phyloP scores from a whole-genome alignment of 2,888 invertebrate genomes.

The Aphodius granarius region DNA sequence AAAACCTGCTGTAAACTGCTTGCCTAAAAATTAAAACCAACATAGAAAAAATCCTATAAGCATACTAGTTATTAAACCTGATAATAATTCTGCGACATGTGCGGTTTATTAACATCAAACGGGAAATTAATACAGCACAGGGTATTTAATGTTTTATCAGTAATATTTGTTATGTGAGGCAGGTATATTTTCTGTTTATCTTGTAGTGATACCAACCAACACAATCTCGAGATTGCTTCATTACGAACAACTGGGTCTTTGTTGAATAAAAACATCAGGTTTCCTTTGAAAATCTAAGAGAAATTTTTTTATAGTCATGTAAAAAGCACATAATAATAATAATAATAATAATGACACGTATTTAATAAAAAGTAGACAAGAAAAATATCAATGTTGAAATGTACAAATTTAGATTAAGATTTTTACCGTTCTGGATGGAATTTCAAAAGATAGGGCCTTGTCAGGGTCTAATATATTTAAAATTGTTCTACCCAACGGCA shows the following conservation, averaged over 20 bases:
- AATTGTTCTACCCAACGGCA: slow-evolving; percentile 60
- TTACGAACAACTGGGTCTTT: slow-evolving; percentile 51
- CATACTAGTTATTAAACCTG: slow-evolving; percentile 42
- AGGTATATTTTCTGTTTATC: slow-evolving; percentile 51
- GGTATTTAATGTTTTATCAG: slow-evolving; percentile 54
- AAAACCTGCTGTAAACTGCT: slow-evolving; percentile 55
- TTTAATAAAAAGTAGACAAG: no score
- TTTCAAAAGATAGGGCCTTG: slow-evolving; percentile 60
- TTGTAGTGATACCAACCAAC: slow-evolving; percentile 57
- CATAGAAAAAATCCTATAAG: not conserved
- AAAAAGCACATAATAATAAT: no score
- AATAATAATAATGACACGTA: no score
- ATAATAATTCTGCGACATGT: slow-evolving; percentile 49
- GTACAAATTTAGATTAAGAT: not conserved
- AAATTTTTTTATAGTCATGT: not conserved
- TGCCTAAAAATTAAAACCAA: slow-evolving; percentile 46
- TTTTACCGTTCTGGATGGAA: slow-evolving; percentile 59
- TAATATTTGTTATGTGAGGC: slow-evolving; percentile 55
- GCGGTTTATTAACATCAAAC: slow-evolving; percentile 46
- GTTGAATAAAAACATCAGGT: slow-evolving; percentile 56
- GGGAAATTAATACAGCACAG: slow-evolving; percentile 50
- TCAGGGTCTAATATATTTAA: slow-evolving; percentile 67
- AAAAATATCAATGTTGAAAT: slow-evolving; percentile 4
- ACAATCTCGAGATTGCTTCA: slow-evolving; percentile 57
- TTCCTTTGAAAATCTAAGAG: slow-evolving; percentile 54